A percentile compares a stretch with the other conserved stretches of the same genome.
These are phyloP conservation scores for Cariama cristata DNA, from an alignment of 2,113 vertebrate genomes.

Conservation along the genomic window DNA sequence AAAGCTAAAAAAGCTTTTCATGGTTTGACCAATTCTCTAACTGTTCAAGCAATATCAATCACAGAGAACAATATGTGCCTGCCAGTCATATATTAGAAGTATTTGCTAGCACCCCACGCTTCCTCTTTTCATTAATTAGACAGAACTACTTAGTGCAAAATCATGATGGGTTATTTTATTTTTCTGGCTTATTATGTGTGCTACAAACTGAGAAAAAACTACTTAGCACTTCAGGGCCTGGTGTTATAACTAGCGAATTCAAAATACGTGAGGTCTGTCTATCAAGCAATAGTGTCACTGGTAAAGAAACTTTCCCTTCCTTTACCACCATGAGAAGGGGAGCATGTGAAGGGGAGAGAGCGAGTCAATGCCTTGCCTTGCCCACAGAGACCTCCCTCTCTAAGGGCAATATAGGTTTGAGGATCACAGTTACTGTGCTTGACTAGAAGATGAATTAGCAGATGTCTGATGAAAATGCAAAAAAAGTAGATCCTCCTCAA, in stretches of 20 bases:
- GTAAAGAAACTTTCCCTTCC: not conserved
- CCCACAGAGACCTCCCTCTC: not conserved
- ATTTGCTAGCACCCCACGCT: not conserved
- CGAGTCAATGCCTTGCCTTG: not conserved
- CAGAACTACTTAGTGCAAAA: not conserved
- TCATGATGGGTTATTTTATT: not conserved
- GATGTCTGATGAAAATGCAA: not conserved
- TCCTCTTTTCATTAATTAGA: conserved; percentile 3
- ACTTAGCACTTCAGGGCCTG: not conserved
- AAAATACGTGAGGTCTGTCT: not conserved
- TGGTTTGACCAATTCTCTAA: not conserved
- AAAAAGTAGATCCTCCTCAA: not conserved
- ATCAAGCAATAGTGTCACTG: not conserved
- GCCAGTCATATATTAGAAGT: not conserved
- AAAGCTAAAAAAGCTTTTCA: not conserved
- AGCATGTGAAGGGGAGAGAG: not conserved
- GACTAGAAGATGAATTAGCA: not conserved
- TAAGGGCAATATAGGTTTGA: not conserved
- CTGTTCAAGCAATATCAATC: not conserved
- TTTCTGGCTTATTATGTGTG: not conserved
- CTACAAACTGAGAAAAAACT: conserved; percentile 16
- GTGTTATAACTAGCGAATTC: not conserved
- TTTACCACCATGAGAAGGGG: not conserved
- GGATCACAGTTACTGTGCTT: not conserved
- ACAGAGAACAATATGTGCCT: not conserved